These are phyloP conservation scores for Nannoperca obscura DNA, from an alignment of 2,797 vertebrate genomes.

Conservation along the genomic window DNA sequence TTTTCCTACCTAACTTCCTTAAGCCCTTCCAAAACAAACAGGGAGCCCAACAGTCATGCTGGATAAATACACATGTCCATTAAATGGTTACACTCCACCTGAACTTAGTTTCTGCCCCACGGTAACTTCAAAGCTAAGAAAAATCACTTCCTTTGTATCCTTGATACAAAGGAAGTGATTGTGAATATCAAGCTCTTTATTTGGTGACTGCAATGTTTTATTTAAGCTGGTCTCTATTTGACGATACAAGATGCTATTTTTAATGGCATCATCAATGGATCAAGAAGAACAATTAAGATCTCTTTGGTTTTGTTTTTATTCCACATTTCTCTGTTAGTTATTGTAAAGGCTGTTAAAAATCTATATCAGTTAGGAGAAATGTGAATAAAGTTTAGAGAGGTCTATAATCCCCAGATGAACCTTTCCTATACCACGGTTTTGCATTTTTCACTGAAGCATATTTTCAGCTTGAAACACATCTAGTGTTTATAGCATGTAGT, in stretches of 20 bases:
- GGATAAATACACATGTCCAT: conserved; percentile 83
- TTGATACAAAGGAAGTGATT: no score
- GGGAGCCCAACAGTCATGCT: conserved; percentile 77
- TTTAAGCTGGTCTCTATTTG: neutral
- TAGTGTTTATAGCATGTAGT: neutral
- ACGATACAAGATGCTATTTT: conserved; percentile 4
- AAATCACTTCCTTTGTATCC: conserved; percentile 53
- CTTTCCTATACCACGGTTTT: neutral
- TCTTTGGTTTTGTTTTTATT: neutral
- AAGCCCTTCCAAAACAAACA: conserved; percentile 86
- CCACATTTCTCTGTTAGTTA: neutral
- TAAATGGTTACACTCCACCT: conserved; percentile 78
- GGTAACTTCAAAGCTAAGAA: conserved; percentile 67
- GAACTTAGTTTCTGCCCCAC: conserved; percentile 74
- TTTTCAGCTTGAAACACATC: neutral
- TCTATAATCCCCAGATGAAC: neutral
- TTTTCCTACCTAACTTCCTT: conserved; percentile 86
- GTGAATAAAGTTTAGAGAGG: neutral
- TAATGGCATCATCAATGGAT: neutral
- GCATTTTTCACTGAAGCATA: neutral
- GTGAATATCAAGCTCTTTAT: conserved; percentile 48
- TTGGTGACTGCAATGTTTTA: conserved; percentile 21
- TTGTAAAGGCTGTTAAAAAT: neutral
- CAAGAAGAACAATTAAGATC: neutral
- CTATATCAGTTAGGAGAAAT: neutral